Evolutionary conservation across 2,797 vertebrate genomes (phyloP).

Genomic region (Prionace glauca): DNA sequence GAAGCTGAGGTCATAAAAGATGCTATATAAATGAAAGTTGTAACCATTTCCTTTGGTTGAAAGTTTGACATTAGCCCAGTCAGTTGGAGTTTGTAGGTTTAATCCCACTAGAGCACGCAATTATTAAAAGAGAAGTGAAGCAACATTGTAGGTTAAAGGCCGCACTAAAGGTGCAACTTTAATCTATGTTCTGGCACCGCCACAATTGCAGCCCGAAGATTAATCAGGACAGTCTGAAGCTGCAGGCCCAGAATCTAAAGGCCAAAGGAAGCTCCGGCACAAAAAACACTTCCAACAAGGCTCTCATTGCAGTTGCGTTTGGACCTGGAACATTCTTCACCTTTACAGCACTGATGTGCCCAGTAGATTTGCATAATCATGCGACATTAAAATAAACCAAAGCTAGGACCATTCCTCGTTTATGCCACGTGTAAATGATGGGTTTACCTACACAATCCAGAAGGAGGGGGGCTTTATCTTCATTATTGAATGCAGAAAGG

Average conservation of each 20-base stretch:
- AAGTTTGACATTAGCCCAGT: background rate
- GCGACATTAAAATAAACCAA: background rate
- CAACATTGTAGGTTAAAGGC: background rate
- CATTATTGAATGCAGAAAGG: background rate
- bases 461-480: background rate
- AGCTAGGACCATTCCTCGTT: background rate
- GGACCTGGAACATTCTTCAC: background rate
- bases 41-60: background rate
- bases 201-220: too few relatives aligned
- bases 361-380: background rate
- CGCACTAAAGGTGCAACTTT: background rate
- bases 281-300: background rate
- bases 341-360: background rate
- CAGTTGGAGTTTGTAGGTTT: background rate
- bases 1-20: background rate
- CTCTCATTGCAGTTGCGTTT: background rate
- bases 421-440: background rate
- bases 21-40: too few relatives aligned
- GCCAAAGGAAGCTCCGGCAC: background rate
- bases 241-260: background rate
- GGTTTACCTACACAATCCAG: background rate
- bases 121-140: background rate
- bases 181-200: background rate
- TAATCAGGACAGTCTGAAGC: background rate
- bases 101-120: background rate